Evolutionary conservation across 2,113 vertebrate species (phyloP), one percentile per base, ranked within the genome.

Genomic region (Rhea americana): DNA sequence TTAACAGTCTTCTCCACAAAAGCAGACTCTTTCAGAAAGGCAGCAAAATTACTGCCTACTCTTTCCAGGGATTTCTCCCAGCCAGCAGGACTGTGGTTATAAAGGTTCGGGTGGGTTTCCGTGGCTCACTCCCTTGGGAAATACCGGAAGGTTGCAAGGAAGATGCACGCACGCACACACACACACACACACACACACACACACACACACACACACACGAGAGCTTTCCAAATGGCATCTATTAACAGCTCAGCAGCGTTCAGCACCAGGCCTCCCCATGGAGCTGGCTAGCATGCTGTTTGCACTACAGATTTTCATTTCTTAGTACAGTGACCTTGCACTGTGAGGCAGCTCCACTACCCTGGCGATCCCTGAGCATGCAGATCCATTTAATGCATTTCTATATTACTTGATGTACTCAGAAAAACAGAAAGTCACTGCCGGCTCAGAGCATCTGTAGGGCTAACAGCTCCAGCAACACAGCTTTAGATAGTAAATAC

Each of bases 1-100:
- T 94, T 89, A 92, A 22, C 24, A 80, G 43, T 55, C 72, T 96
- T 47, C 65, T 94, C 75, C 75, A 67, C 50, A 85, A 73, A 85
- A 0, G 5, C 93, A 41, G 24, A 50, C 55, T 92, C 47, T 77
- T 95, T 77, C 87, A 43, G 50, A 90, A 92, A 89, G 75, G 48
- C 13, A 28, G 79, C 51, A 92, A 35, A 35, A 80, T 71, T 92
- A 79, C 78, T 92, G 82, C 71, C 85, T 82, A 39, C 79, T 92
- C 5, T 0, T n/a, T 11, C 22, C 35, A 89, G 63, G 22, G 71
- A 82, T 79, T 45, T 73, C 93, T 85, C 67, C 74, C 74, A 3
- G 92, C 89, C 79, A 85, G 70, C 32, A 83, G 56, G 43, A 84
- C 32, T 25, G 56, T 78, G 82, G 72, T 53, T 19, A 17, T 9